Evolutionary conservation across 2,113 vertebrate genomes (phyloP).

Genomic region (Chitala chitala): DNA sequence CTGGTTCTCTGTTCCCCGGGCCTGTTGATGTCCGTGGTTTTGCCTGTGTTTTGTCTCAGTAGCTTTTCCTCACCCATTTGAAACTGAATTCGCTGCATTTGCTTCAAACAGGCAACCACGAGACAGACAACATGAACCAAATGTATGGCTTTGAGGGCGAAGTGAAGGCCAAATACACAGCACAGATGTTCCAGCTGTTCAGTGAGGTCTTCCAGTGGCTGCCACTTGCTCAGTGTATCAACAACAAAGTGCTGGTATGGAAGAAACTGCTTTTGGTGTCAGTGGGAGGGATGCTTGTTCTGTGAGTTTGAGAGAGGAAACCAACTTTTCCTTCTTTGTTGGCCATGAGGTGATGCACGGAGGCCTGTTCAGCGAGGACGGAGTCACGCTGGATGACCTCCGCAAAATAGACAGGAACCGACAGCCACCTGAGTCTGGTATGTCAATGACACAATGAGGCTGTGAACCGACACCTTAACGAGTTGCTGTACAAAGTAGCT

Average conservation of each 20-base stretch:
- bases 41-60: neutral
- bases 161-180: conserved; percentile 91
- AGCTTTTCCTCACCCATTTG: neutral
- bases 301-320: neutral
- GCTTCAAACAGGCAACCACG: conserved; percentile 77
- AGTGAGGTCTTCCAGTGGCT: conserved; percentile 96
- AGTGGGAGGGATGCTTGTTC: neutral
- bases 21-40: neutral
- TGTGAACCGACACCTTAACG: neutral
- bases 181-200: conserved; percentile 93
- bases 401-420: conserved; percentile 76
- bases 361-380: conserved; percentile 89
- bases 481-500: neutral
- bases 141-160: conserved; percentile 95
- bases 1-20: neutral
- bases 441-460: too few relatives aligned
- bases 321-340: neutral
- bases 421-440: conserved; percentile 70
- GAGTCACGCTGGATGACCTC: conserved; percentile 83
- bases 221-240: conserved; percentile 86
- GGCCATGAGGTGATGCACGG: conserved; percentile 86
- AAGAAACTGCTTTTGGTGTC: neutral
- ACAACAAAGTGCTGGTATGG: conserved; percentile 84
- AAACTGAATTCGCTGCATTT: too few relatives aligned
- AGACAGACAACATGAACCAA: conserved; percentile 97